Evolutionary conservation across 1,140 invertebrate genomes (phyloP).

Genomic region (Argopecten irradians): DNA sequence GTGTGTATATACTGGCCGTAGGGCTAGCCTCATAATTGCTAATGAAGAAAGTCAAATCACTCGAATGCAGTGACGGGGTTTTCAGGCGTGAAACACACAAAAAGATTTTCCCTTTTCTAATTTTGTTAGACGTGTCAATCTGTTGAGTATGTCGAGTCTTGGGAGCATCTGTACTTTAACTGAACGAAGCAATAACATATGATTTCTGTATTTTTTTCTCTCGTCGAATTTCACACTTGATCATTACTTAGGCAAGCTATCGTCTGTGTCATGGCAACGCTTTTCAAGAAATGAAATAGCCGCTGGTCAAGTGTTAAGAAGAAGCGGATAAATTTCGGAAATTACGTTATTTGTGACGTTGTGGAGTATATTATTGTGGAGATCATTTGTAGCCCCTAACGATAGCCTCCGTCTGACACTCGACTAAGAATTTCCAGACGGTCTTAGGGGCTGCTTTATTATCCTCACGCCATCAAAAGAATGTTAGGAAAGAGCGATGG

Average conservation of each 20-base stretch:
- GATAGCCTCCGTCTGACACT: background rate
- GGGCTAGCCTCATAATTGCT: background rate
- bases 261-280: background rate
- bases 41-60: constrained; percentile 1
- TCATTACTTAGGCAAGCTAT: background rate
- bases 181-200: background rate
- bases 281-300: constrained; percentile 10
- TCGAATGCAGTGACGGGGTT: background rate
- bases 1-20: background rate
- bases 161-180: background rate
- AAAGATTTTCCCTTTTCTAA: background rate
- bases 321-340: background rate
- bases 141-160: background rate
- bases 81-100: background rate
- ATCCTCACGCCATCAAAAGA: constrained; percentile 1
- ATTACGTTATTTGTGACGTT: background rate
- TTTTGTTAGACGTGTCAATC: constrained; percentile 17
- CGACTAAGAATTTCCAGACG: background rate
- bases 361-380: background rate
- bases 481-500: background rate
- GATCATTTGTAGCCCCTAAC: background rate
- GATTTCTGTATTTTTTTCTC: background rate
- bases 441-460: background rate
- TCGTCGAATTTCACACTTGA: background rate
- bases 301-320: background rate